These are phyloP conservation scores for Napeogenes sylphis DNA, from an alignment of 2,888 invertebrate species.

Conservation along the genomic window DNA sequence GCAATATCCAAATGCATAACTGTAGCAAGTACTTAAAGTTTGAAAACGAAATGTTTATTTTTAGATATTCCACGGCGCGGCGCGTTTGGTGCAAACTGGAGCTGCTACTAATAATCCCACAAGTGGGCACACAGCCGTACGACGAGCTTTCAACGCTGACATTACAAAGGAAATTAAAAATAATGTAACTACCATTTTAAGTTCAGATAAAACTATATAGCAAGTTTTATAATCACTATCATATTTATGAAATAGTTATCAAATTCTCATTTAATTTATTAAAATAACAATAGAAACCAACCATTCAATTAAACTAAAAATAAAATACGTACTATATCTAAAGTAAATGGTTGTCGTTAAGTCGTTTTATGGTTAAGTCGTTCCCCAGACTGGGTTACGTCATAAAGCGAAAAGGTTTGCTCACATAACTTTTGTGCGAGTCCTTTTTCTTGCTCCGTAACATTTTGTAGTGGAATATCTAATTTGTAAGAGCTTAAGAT, in stretches of 20 bases:
- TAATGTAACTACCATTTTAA: slow-evolving; percentile 53
- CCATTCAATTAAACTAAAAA: slow-evolving; percentile 29
- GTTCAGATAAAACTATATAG: background rate
- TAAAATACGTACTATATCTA: slow-evolving; percentile 27
- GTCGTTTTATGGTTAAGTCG: slow-evolving; percentile 34
- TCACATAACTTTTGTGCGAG: slow-evolving; percentile 29
- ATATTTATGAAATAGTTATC: no score
- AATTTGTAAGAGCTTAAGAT: background rate
- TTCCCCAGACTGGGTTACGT: slow-evolving; percentile 21
- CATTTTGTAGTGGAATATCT: background rate
- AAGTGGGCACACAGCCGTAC: slow-evolving; percentile 60
- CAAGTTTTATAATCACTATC: no score
- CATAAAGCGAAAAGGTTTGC: slow-evolving; percentile 21
- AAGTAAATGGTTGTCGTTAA: slow-evolving; percentile 32
- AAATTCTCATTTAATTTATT: no score
- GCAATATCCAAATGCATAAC: no score
- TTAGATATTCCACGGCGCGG: slow-evolving; percentile 80
- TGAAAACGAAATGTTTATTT: background rate
- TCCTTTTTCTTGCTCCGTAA: background rate
- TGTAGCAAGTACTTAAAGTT: no score
- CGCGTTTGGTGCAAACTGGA: slow-evolving; percentile 76
- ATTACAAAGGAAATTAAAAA: slow-evolving; percentile 67
- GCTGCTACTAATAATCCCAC: slow-evolving; percentile 50
- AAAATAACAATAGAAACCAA: no score
- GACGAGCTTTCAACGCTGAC: slow-evolving; percentile 70